These are phyloP conservation scores for Brachynemurus nebulosus DNA, from an alignment of 2,888 invertebrate species.

Conservation along the genomic window DNA sequence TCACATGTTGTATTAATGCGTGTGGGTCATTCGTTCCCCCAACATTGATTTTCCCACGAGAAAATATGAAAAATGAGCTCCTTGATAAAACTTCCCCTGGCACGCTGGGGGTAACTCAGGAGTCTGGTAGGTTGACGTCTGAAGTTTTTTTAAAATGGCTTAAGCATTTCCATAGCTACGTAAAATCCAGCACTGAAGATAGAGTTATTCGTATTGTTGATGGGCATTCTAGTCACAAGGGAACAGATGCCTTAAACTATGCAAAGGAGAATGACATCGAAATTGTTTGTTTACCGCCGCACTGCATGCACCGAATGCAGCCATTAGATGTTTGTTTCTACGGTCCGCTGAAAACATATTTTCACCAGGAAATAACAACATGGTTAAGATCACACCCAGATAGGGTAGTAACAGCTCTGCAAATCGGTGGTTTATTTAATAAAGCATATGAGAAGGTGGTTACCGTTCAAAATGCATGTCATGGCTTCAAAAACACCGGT, in stretches of 20 bases:
- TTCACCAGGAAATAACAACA: conserved; percentile 17
- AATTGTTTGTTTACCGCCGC: conserved; percentile 25
- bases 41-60: conserved; percentile 25
- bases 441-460: conserved; percentile 19
- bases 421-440: conserved; percentile 18
- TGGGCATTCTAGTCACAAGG: conserved; percentile 22
- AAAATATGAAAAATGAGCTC: conserved; percentile 21
- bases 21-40: conserved; percentile 25
- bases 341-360: conserved; percentile 20
- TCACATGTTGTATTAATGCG: conserved; percentile 26
- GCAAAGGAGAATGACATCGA: conserved; percentile 15
- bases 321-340: conserved; percentile 20
- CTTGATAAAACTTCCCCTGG: conserved; percentile 26
- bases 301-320: conserved; percentile 22
- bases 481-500: conserved; percentile 17
- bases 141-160: conserved; percentile 21
- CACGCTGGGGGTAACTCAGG: conserved; percentile 22
- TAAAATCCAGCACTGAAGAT: conserved; percentile 19
- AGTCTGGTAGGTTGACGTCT: no score
- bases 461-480: conserved; percentile 13
- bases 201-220: conserved; percentile 23
- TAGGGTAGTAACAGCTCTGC: conserved; percentile 19
- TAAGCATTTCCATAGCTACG: conserved; percentile 21
- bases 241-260: conserved; percentile 10
- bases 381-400: conserved; percentile 20